phyloP scores from a whole-genome alignment of 2,797 vertebrate species.

The Alfaro cultratus region DNA sequence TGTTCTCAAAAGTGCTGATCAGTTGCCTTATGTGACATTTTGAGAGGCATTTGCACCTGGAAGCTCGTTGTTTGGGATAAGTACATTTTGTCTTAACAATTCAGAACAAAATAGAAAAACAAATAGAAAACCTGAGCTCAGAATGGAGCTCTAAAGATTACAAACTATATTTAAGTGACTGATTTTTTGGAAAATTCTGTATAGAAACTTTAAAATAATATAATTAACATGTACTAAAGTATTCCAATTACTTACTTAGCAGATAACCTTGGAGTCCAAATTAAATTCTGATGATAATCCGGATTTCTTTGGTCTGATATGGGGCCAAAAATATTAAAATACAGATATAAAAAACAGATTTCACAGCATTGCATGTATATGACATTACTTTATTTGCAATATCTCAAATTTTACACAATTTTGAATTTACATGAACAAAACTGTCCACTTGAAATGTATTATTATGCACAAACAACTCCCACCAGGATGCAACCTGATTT shows the following conservation, averaged over 20 bases:
- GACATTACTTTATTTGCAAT: constrained; percentile 78
- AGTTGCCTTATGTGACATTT: not conserved
- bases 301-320: not conserved
- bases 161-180: not conserved
- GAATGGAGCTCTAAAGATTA: not conserved
- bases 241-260: not conserved
- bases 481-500: constrained; percentile 23
- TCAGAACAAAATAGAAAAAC: not conserved
- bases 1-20: not conserved
- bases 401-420: constrained; percentile 83
- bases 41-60: not conserved
- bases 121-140: not conserved
- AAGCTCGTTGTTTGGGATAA: not conserved
- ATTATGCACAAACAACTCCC: constrained; percentile 72
- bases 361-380: constrained; percentile 49
- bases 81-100: not conserved
- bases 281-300: not conserved
- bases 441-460: constrained; percentile 78
- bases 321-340: not conserved
- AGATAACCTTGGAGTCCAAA: not conserved
- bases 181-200: not conserved
- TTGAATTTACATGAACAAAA: constrained; percentile 80
- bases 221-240: not conserved
- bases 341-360: constrained; percentile 20
- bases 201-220: not conserved